These are phyloP conservation scores for Trogon melanurus DNA, from an alignment of 2,113 vertebrate species.

Conservation along the genomic window DNA sequence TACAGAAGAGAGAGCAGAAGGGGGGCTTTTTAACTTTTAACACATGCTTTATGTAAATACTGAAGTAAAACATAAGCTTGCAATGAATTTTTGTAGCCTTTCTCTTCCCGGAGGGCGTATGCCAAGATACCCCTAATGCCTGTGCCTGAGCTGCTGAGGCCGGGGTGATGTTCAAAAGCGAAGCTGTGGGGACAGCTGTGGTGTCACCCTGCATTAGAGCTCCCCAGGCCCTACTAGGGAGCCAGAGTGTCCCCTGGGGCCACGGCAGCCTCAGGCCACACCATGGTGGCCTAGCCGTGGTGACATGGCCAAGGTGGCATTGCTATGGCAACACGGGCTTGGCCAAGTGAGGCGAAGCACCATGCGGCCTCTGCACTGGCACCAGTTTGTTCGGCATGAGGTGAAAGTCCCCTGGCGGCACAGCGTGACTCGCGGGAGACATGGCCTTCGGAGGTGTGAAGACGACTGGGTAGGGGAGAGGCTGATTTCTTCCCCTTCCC, in stretches of 20 bases:
- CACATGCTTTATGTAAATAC: background rate
- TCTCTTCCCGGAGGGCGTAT: background rate
- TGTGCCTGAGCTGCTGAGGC: background rate
- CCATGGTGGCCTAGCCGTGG: accelerated
- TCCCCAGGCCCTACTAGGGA: background rate
- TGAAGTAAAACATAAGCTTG: background rate
- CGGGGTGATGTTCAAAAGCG: background rate
- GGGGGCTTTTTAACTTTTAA: background rate
- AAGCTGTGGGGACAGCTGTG: accelerated
- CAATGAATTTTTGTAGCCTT: background rate
- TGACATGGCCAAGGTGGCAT: accelerated
- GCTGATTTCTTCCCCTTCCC: accelerated
- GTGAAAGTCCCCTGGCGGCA: background rate
- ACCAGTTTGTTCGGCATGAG: accelerated
- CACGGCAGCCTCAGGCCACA: accelerated
- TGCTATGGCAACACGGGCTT: accelerated
- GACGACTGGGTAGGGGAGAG: accelerated
- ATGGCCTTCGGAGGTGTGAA: accelerated
- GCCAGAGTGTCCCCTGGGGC: accelerated
- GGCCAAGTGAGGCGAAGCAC: accelerated
- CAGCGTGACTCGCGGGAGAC: accelerated
- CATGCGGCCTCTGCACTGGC: background rate
- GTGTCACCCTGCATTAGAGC: background rate
- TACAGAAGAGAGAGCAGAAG: background rate
- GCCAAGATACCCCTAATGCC: background rate